Base-by-base conservation (phyloP, 2,113 vertebrate species). In the Talpa occidentalis region DNA sequence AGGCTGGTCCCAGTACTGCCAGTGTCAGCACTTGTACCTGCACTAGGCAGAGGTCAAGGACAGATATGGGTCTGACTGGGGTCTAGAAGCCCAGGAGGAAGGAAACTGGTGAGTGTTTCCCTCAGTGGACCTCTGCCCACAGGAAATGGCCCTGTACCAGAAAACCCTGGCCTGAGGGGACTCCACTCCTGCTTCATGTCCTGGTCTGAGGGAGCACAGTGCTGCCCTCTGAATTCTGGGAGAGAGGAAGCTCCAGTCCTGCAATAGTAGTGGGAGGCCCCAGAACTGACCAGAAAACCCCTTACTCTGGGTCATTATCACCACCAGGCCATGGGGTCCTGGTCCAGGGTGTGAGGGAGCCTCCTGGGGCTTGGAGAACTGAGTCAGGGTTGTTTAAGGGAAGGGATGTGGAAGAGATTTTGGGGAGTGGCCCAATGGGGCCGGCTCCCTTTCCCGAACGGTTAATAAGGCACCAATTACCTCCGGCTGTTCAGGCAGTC, bases 401-500 rank as follows among this genome's bases (percentile, higher is more conserved):
- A 17, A 35, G 42, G 37, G 92, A 59, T 11, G 24, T 40, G 40
- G 83, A 10, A 15, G 56, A 93, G 69, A 30, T 30, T 64, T 79
- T 1, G 3, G 42, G 84, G 79, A 54, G 52, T 15, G n/a, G 59
- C 52, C 37, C 56, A 6, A 47, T 5, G 1, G 14, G 78, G 17
- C 69, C 2, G 1, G 40, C 24, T 76, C 40, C 54, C 66, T 88
- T 28, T 85, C 81, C 72, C 42, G 14, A 49, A 22, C 2, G 24
- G 97, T 90, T 69, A 87, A 77, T 83, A 42, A 73, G 19, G 24
- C 73, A 69, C 60, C 5, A 7, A 62, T 83, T 73, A 72, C 80
- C 42, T 88, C 59, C 0, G 3, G 32, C 64, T 17, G 0, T 37
- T 2, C 0, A 10, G 78, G 32, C 24, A 66, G 19, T 37, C 40